Base-by-base conservation (phyloP, 1,140 invertebrate genomes). In the Theocolax elegans region DNA sequence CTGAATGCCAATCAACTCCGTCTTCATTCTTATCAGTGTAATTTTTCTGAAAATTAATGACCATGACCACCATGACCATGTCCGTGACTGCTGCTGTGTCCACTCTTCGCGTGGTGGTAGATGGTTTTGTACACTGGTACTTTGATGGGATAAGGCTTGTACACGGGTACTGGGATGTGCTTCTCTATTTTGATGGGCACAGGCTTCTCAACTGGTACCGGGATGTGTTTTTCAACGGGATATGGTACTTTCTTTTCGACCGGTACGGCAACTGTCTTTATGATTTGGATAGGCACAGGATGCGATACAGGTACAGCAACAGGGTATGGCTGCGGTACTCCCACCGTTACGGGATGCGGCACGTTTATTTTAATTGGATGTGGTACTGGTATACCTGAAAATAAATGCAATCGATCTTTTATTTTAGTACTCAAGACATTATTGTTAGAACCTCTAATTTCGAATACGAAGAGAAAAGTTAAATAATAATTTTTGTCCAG, bases 41-140 rank as follows among this genome's bases (percentile, higher is more conserved):
- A n/a, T n/a, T n/a, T n/a, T n/a, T n/a, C n/a, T 27, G 23, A 51
- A 12, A 2, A 27, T 56, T 29, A 35, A 19, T 56, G 35, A 15
- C 40, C 29, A 23, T 67, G 40, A 54, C 38, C 12, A 3, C 10
- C 48, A 48, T 75, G 69, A 63, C 46, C 44, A 13, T 67, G 40
- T 13, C 67, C 58, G 25, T 63, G 48, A n/a, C 25, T 46, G 40
- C 53, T 29, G 17, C 40, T 13, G 40, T 49, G 35, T 48, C 77
- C 83, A 66, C 87, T 84, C 74, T 91, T 91, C 51, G 90, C 87
- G 42, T 90, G 89, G 73, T 91, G 91, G 71, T 91, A 87, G 29
- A 93, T 90, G 13, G 91, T 91, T 78, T 93, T 93, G 79, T 92
- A 91, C 2, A 93, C 88, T 19, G 92, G 92, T 35, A 93, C 90